These are phyloP conservation scores for Neosilurus mollespiculum DNA, from an alignment of 2,797 vertebrate genomes.

Conservation along the genomic window DNA sequence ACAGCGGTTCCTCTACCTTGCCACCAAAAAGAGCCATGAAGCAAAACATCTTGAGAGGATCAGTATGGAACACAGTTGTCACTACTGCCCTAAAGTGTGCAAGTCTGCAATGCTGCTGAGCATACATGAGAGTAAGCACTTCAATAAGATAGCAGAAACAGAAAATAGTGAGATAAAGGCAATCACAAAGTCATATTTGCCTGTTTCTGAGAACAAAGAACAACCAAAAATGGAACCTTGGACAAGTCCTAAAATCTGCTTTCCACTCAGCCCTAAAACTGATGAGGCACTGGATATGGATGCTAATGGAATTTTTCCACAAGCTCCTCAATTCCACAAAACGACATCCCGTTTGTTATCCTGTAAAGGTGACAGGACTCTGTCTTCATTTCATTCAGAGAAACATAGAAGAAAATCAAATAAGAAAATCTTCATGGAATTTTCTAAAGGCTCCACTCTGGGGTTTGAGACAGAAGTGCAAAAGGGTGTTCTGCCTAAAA, in stretches of 20 bases:
- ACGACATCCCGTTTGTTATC: slow-evolving; percentile 58
- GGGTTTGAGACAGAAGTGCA: slow-evolving; percentile 52
- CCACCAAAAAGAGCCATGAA: slow-evolving; percentile 95
- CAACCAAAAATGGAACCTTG: slow-evolving; percentile 64
- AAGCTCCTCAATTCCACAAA: slow-evolving; percentile 57
- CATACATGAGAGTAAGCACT: slow-evolving; percentile 84
- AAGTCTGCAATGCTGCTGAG: slow-evolving; percentile 81
- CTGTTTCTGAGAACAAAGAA: slow-evolving; percentile 64
- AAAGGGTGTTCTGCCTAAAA: slow-evolving; percentile 54
- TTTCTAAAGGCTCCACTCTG: slow-evolving; percentile 58
- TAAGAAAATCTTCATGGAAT: slow-evolving; percentile 59
- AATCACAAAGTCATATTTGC: slow-evolving; percentile 53
- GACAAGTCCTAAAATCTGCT: slow-evolving; percentile 61
- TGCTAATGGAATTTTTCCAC: slow-evolving; percentile 55
- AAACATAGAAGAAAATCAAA: slow-evolving; percentile 67
- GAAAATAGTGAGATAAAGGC: slow-evolving; percentile 57
- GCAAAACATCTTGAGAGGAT: slow-evolving; percentile 85
- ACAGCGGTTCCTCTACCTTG: slow-evolving; percentile 93
- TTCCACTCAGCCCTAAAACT: slow-evolving; percentile 57
- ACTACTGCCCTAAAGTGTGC: slow-evolving; percentile 81
- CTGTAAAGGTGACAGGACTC: slow-evolving; percentile 51
- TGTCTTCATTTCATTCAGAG: slow-evolving; percentile 60
- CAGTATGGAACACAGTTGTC: slow-evolving; percentile 79
- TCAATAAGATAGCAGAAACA: slow-evolving; percentile 75
- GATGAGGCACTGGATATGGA: slow-evolving; percentile 47